Conservation (phyloP, 2,888 invertebrate genomes). For the Drosophila merina region DNA sequence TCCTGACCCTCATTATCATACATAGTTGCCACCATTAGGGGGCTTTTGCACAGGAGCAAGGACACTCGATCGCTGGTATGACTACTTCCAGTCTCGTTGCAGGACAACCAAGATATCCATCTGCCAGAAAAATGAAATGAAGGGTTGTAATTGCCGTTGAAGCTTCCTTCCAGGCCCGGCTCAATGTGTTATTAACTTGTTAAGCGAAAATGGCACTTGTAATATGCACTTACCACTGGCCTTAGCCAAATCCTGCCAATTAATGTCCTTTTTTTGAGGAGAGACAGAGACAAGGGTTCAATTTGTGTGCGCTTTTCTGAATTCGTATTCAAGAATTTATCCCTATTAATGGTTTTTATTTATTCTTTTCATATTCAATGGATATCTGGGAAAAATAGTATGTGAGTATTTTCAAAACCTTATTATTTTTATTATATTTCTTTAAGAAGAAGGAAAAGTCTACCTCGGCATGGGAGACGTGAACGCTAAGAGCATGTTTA, state of each 20-base stretch:
- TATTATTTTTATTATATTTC: not conserved
- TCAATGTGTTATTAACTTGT: slow-evolving; percentile 74
- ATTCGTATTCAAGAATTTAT: slow-evolving; percentile 4
- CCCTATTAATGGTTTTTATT: slow-evolving; percentile 13
- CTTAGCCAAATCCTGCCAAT: slow-evolving; percentile 35
- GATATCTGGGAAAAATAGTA: slow-evolving; percentile 39
- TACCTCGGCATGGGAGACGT: no score
- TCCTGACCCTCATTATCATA: slow-evolving; percentile 83
- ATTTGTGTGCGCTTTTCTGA: slow-evolving; percentile 41
- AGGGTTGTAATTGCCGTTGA: slow-evolving; percentile 72
- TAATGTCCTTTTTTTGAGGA: slow-evolving; percentile 31
- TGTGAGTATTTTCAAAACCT: slow-evolving; percentile 52
- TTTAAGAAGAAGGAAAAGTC: not conserved
- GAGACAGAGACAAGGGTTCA: slow-evolving; percentile 1
- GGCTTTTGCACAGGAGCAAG: slow-evolving; percentile 57
- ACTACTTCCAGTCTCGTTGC: slow-evolving; percentile 40
- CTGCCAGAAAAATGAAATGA: slow-evolving; percentile 63
- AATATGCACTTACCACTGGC: slow-evolving; percentile 74
- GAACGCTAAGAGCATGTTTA: not conserved
- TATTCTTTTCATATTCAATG: slow-evolving; percentile 15
- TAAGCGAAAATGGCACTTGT: slow-evolving; percentile 72
- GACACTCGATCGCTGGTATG: slow-evolving; percentile 55
- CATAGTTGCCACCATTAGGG: slow-evolving; percentile 83
- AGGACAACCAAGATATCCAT: slow-evolving; percentile 56
- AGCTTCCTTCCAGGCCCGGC: slow-evolving; percentile 17